Evolutionary conservation across 2,888 invertebrate species (phyloP).

Genomic region (Aporophyla lueneburgensis): DNA sequence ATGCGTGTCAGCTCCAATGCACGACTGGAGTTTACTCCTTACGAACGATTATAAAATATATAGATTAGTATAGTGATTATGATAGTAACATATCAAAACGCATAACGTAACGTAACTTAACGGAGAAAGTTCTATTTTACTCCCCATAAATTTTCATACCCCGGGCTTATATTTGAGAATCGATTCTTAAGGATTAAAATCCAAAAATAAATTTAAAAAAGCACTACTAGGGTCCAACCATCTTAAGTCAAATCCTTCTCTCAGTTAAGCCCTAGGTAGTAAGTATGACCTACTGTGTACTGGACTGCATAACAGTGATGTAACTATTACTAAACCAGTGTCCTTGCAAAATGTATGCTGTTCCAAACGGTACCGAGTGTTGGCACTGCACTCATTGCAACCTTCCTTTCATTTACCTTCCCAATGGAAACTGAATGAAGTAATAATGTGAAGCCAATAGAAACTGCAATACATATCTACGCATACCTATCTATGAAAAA

Average conservation of each 20-base stretch:
- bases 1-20: no score
- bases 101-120: no score
- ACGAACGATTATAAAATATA: no score
- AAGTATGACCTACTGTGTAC: neutral
- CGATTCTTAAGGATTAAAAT: no score
- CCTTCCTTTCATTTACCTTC: conserved; percentile 53
- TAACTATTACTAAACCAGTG: conserved; percentile 39
- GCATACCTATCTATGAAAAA: neutral
- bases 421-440: conserved; percentile 25
- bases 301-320: conserved; percentile 1
- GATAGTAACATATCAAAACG: no score
- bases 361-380: conserved; percentile 11
- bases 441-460: conserved; percentile 25
- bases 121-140: no score
- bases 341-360: conserved; percentile 30
- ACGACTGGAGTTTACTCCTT: no score
- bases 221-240: neutral
- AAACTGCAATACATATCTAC: conserved; percentile 18
- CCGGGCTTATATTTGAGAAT: no score
- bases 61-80: no score
- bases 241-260: neutral
- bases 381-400: conserved; percentile 32
- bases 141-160: no score
- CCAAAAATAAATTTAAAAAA: neutral
- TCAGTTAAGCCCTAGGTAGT: neutral